A percentile compares a stretch with the other conserved stretches of the same genome.
These are phyloP conservation scores for Sebastolobus altivelis DNA, from an alignment of 2,797 vertebrate species.

Conservation along the genomic window DNA sequence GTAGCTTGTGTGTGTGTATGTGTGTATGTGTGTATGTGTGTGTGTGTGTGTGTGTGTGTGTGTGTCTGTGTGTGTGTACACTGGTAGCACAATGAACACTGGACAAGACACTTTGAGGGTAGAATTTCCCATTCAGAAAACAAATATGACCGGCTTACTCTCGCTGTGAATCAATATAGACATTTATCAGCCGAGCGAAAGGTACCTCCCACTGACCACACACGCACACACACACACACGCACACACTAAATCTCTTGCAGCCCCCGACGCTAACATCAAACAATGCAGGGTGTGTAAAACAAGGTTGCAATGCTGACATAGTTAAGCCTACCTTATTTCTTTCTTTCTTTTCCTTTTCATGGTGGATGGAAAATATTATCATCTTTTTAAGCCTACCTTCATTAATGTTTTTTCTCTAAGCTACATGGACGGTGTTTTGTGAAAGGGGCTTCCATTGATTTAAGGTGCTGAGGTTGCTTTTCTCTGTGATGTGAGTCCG, in stretches of 20 bases:
- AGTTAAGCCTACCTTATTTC: neutral
- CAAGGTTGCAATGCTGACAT: neutral
- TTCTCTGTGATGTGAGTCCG: constrained; percentile 71
- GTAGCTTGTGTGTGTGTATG: constrained; percentile 6
- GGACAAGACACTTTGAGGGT: constrained; percentile 44
- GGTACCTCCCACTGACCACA: constrained; percentile 30
- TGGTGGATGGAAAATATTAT: neutral
- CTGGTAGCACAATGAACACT: constrained; percentile 30
- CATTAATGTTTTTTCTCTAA: constrained; percentile 23
- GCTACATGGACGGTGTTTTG: constrained; percentile 44
- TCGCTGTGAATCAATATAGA: constrained; percentile 59
- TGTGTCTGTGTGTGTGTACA: constrained; percentile 1
- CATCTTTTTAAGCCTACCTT: neutral
- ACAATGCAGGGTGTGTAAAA: constrained; percentile 9
- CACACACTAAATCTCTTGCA: constrained; percentile 7
- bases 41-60: constrained; percentile 45
- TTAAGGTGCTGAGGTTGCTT: constrained; percentile 76
- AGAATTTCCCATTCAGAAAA: constrained; percentile 71
- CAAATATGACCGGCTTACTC: constrained; percentile 61
- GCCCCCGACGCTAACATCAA: neutral
- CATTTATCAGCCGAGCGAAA: constrained; percentile 52
- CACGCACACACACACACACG: constrained; percentile 14
- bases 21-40: constrained; percentile 15
- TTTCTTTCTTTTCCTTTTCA: neutral
- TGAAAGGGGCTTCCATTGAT: constrained; percentile 69